Evolutionary conservation across 2,888 invertebrate genomes (phyloP).

Genomic region (Caenorhabditis imperialis): DNA sequence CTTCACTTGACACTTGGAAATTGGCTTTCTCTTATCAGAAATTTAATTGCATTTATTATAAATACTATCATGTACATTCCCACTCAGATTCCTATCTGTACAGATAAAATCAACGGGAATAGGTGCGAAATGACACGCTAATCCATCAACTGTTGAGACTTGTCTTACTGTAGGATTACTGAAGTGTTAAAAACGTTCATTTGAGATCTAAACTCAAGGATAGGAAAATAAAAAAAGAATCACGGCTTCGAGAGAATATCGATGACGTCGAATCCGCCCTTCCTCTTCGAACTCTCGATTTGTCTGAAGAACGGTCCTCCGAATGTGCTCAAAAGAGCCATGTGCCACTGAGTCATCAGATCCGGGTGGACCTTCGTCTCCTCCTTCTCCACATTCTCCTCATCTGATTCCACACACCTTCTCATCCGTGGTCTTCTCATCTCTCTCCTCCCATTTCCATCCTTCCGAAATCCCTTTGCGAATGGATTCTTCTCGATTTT

Average conservation of each 20-base stretch:
- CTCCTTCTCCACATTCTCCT: slow-evolving; percentile 38
- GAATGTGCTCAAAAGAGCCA: slow-evolving; percentile 2
- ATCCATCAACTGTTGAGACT: no score
- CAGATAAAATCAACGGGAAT: no score
- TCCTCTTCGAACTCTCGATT: slow-evolving; percentile 18
- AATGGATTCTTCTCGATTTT: slow-evolving; percentile 99
- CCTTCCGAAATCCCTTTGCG: slow-evolving; percentile 97
- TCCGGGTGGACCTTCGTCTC: slow-evolving; percentile 7
- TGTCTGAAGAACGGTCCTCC: background rate
- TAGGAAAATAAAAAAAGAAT: background rate
- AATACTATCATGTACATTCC: no score
- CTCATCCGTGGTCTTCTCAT: slow-evolving; percentile 85
- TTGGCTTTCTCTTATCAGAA: no score
- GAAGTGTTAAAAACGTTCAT: background rate
- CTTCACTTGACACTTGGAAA: no score
- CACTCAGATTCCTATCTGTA: no score
- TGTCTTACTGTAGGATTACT: no score
- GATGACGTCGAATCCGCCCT: slow-evolving; percentile 67
- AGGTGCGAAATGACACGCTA: no score
- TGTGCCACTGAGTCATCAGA: slow-evolving; percentile 19
- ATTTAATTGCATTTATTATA: no score
- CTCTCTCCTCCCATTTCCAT: slow-evolving; percentile 96
- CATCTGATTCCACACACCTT: slow-evolving; percentile 30
- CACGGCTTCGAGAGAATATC: slow-evolving; percentile 44
- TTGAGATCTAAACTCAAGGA: background rate